Conservation (phyloP, 2,113 vertebrate genomes). For the Mesocricetus auratus region DNA sequence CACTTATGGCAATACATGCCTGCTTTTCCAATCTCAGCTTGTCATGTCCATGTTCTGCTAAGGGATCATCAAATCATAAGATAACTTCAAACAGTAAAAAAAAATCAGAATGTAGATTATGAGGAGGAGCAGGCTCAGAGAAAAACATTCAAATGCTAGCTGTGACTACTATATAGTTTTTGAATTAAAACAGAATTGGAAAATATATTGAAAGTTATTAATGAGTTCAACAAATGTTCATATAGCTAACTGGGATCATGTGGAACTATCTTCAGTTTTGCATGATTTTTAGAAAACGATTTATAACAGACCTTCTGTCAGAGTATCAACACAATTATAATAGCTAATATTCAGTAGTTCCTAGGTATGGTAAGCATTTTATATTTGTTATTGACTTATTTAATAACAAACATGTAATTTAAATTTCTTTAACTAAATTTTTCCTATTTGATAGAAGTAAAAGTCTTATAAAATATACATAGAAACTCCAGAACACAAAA, state of each 20-base stretch:
- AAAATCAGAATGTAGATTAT: not conserved
- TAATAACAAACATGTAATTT: not conserved
- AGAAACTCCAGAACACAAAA: not conserved
- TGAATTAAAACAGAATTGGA: constrained; percentile 47
- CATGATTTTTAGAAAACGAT: constrained; percentile 3
- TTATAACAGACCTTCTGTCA: constrained; percentile 23
- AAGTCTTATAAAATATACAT: constrained; percentile 10
- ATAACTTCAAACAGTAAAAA: constrained; percentile 17
- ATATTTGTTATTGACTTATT: not conserved
- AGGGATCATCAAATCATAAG: not conserved
- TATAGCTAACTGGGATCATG: not conserved
- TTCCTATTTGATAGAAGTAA: constrained; percentile 48
- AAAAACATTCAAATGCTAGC: not conserved
- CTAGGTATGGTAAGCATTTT: not conserved
- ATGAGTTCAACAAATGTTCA: constrained; percentile 40
- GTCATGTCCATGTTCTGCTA: not conserved
- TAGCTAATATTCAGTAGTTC: constrained; percentile 40
- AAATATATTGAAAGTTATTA: constrained; percentile 43
- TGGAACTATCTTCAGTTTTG: constrained; percentile 12
- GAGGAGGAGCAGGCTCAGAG: not conserved
- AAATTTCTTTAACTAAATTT: constrained; percentile 31
- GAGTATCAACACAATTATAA: constrained; percentile 38
- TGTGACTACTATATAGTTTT: not conserved
- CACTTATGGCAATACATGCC: not conserved
- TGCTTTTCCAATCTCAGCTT: constrained; percentile 29